Evolutionary conservation across 2,888 invertebrate genomes (phyloP).

Genomic region (Andricus curvator): DNA sequence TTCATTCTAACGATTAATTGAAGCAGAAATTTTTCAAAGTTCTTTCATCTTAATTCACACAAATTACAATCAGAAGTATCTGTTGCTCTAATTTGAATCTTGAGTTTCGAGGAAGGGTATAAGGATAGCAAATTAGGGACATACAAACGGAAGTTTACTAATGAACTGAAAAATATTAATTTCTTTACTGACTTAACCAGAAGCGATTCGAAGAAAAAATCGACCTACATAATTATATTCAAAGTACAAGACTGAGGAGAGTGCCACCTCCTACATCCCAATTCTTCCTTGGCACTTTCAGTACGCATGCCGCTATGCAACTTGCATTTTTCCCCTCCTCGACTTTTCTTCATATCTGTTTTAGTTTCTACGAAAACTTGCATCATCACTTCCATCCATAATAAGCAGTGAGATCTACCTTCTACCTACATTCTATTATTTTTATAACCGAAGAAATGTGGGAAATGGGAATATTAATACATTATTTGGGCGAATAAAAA

Average conservation of each 20-base stretch:
- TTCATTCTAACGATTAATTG: too few species aligned
- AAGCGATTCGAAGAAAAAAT: constrained; percentile 51
- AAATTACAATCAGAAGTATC: not conserved
- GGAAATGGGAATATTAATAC: too few species aligned
- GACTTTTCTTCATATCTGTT: not conserved
- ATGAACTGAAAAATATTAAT: constrained; percentile 68
- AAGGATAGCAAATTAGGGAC: constrained; percentile 63
- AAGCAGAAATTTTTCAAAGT: not conserved
- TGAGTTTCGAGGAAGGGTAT: not conserved
- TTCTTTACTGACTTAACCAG: constrained; percentile 54
- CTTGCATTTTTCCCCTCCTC: not conserved
- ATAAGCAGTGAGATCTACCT: not conserved
- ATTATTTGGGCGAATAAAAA: too few species aligned
- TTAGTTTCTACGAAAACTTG: not conserved
- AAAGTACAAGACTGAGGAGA: constrained; percentile 24
- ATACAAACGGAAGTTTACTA: constrained; percentile 61
- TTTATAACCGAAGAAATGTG: not conserved
- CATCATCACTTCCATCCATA: not conserved
- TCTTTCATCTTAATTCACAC: not conserved
- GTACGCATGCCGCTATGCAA: not conserved
- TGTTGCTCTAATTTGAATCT: not conserved
- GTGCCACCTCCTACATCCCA: constrained; percentile 8
- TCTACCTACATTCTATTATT: not conserved
- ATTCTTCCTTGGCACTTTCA: constrained; percentile 11
- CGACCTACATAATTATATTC: constrained; percentile 49